Evolutionary conservation across 1,140 invertebrate species (phyloP).

Genomic region (Pantala flavescens): DNA sequence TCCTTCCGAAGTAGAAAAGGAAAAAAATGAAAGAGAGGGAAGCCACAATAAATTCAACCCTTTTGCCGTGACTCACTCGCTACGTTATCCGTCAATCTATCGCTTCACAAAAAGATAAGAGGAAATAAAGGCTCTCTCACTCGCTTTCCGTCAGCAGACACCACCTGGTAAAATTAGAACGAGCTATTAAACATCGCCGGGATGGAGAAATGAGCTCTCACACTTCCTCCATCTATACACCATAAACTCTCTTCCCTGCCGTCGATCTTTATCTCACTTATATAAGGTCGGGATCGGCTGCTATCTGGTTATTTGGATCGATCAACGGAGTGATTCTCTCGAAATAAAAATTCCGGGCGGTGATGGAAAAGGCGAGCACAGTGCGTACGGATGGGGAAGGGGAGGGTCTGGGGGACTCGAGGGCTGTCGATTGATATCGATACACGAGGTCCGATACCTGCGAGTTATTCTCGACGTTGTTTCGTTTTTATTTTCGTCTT

Average conservation of each 20-base stretch:
- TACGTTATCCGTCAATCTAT: neutral
- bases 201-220: neutral
- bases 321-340: no score
- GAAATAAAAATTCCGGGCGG: no score
- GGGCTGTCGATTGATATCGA: neutral
- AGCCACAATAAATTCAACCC: neutral
- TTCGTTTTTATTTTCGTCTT: neutral
- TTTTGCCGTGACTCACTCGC: neutral
- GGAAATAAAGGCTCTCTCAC: neutral
- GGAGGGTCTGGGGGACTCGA: neutral
- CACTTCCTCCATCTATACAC: no score
- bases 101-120: neutral
- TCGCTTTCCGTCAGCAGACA: neutral
- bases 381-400: neutral
- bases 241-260: no score
- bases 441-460: neutral
- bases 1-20: neutral
- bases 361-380: no score
- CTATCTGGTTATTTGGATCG: no score
- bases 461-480: neutral
- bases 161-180: conserved; percentile 1
- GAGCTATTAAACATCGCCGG: neutral
- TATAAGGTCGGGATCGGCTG: no score
- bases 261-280: no score
- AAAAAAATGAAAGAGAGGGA: neutral